phyloP scores from a whole-genome alignment of 2,888 invertebrate genomes.

The Drosophila cracens region DNA sequence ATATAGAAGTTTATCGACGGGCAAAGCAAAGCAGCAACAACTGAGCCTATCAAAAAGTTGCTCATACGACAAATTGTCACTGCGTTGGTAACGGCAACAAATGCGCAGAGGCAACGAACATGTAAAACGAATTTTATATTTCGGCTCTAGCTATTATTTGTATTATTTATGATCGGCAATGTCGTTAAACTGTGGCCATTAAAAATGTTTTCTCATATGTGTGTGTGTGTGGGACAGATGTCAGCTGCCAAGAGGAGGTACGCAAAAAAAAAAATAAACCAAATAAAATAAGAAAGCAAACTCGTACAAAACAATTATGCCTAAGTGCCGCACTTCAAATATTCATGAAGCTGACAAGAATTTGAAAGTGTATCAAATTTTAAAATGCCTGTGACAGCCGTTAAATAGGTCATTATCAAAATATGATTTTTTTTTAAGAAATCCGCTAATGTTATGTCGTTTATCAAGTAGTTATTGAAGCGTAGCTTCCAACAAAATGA shows the following conservation, averaged over 20 bases:
- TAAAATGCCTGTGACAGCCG: conserved; percentile 10
- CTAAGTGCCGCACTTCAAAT: conserved; percentile 67
- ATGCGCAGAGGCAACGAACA: conserved; percentile 9
- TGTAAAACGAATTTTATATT: conserved; percentile 62
- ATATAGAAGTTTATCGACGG: conserved; percentile 58
- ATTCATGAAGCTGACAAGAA: conserved; percentile 59
- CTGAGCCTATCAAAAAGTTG: conserved; percentile 71
- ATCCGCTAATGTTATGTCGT: conserved; percentile 3
- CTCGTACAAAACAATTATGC: conserved; percentile 66
- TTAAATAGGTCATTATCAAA: not conserved
- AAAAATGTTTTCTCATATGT: conserved; percentile 44
- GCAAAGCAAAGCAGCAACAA: conserved; percentile 33
- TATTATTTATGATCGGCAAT: conserved; percentile 71
- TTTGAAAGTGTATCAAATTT: conserved; percentile 17
- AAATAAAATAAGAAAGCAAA: conserved; percentile 15
- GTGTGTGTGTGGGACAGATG: conserved; percentile 39
- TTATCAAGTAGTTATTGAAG: conserved; percentile 10
- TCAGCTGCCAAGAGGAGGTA: conserved; percentile 42
- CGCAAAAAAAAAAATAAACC: conserved; percentile 8
- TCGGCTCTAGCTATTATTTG: conserved; percentile 68
- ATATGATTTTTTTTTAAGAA: not conserved
- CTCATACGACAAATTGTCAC: conserved; percentile 73
- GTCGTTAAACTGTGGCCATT: conserved; percentile 68
- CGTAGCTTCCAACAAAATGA: conserved; percentile 16
- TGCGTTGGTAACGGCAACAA: conserved; percentile 24